Evolutionary conservation across 1,140 invertebrate genomes (phyloP), one percentile per base, ranked within the genome.

Genomic region (Pseudoatta argentina): DNA sequence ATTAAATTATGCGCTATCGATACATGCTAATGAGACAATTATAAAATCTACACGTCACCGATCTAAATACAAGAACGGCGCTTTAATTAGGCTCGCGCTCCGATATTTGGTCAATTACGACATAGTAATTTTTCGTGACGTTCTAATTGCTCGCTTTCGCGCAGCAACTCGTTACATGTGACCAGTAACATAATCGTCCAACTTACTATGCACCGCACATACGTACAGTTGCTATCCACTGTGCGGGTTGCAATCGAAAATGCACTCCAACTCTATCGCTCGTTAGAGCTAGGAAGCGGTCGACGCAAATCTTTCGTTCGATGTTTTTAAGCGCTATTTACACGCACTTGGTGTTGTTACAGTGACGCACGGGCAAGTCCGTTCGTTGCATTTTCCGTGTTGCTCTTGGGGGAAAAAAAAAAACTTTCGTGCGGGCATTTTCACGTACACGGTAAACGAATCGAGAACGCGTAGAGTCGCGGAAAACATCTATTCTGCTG

Each of bases 121-220:
- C 39, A 75, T 63, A 48, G 79, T 61, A 75, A 83, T 83, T 83
- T 83, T 83, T 75, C 79, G 57, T 75, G 69, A 83, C 14, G 24
- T 51, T 48, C 79, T 75, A 75, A 83, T 83, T 75, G 34, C 67
- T 59, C 79, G 51, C 27, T 12, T 44, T 44, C 77, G 66, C 24
- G 39, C 34, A 30, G 75, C 48, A 18, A 39, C 77, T 44, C 48
- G 21, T 69, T 69, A 39, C 61, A 51, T 82, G 79, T 48, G 79
- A 82, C 67, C 34, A 16, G 67, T 61, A 82, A 82, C 67, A 73
- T 82, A 82, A 83, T 83, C 71, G 34, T 21, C 55, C 27, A 69
- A 75, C 69, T 83, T 83, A 24, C 21, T 61, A 75, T 61, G 67
- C 79, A 16, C 6, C 24, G 30, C 55, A 18, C 69, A 72, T 61